These are phyloP conservation scores for Tachysurus vachellii DNA, from an alignment of 2,113 vertebrate species.

Conservation along the genomic window DNA sequence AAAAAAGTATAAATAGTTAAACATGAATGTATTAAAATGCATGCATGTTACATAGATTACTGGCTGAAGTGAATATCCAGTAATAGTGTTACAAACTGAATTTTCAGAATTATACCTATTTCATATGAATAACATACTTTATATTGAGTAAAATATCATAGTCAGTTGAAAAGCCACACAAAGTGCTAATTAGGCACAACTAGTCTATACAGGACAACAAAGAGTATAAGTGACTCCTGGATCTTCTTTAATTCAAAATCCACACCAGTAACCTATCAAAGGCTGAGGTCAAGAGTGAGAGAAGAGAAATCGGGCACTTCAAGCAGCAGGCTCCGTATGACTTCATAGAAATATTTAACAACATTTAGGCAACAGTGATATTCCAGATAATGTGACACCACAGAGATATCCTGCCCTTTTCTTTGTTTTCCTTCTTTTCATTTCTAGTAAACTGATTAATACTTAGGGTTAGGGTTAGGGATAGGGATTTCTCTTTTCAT, in stretches of 20 bases:
- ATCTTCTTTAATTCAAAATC: conserved; percentile 31
- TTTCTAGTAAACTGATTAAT: conserved; percentile 65
- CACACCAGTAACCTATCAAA: conserved; percentile 53
- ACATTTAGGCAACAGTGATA: not conserved
- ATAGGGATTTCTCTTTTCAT: conserved; percentile 65
- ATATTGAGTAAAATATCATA: conserved; percentile 66
- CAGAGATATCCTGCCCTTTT: conserved; percentile 13
- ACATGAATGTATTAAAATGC: conserved; percentile 61
- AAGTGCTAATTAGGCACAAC: conserved; percentile 78
- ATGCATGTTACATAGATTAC: conserved; percentile 69
- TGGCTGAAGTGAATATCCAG: conserved; percentile 41
- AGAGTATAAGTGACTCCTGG: conserved; percentile 31
- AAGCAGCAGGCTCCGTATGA: conserved; percentile 15
- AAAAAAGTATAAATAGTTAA: conserved; percentile 50
- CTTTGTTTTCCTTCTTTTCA: conserved; percentile 54
- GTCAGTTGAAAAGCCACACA: conserved; percentile 68
- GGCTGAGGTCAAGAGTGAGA: conserved; percentile 55
- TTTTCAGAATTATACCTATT: conserved; percentile 43
- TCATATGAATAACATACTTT: conserved; percentile 55
- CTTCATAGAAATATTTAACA: not conserved
- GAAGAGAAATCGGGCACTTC: conserved; percentile 22
- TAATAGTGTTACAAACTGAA: conserved; percentile 38
- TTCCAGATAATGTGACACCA: not conserved
- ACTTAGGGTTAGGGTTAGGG: conserved; percentile 63
- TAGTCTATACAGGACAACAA: conserved; percentile 57